Base-by-base conservation (phyloP, 2,797 vertebrate genomes). In the Apogon hyalosoma region DNA sequence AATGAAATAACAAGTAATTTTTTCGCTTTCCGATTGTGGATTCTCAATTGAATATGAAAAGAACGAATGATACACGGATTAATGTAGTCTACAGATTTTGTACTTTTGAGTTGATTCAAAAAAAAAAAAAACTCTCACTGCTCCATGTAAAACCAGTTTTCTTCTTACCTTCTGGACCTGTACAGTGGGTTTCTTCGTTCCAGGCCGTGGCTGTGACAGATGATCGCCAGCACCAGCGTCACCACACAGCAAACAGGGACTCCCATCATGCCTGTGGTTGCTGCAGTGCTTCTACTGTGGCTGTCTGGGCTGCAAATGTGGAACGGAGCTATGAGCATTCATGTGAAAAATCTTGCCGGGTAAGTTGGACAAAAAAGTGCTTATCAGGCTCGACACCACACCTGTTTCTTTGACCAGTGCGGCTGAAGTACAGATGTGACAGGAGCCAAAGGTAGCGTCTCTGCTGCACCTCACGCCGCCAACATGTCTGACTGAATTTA, bases 81-180 rank as follows among this genome's bases (percentile, higher is more conserved):
- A 28, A 28, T 28, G 3, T 3, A 3, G 24, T 28, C 6, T 3
- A 28, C 3, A 28, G 24, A 28, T 28, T 28, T 28, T 28, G 24
- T 28, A 28, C 6, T 28, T 28, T 28, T 28, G n/a, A n/a, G n/a
- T n/a, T n/a, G n/a, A n/a, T n/a, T n/a, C n/a, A 14, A 15, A 63
- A 24, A 24, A n/a, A n/a, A 40, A n/a, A 24, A 31, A n/a, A 9
- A 2, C 4, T 9, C 55, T 36, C 0, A 10, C 18, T 33, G 40
- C 47, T 14, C 28, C 15, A 21, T 49, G 16, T 5, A 39, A 43
- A 15, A 31, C 2, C 43, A 28, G 16, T 28, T 28, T 14, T 39
- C 10, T 3, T 89, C 94, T 75, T 87, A 98, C 97, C 96, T 96
- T 87, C 95, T 95, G 45, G 94, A 93, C 76, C 92, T 86, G 42